A percentile compares a stretch with the other conserved stretches of the same genome.
phyloP scores from a whole-genome alignment of 2,113 vertebrate genomes.

The Psilopogon haemacephalus region DNA sequence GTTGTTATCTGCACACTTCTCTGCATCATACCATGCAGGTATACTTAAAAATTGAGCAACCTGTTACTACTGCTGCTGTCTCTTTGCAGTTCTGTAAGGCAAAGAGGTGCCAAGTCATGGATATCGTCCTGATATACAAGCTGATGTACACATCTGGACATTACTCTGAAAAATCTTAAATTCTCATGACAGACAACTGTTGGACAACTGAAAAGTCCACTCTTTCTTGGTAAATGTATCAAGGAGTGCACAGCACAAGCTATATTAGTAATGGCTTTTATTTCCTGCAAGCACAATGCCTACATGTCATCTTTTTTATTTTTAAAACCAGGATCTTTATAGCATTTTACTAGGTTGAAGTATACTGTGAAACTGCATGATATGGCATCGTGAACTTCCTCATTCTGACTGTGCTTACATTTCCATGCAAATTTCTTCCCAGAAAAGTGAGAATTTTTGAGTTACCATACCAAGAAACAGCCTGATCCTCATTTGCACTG shows the following conservation, averaged over 20 bases:
- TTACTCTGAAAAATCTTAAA: not conserved
- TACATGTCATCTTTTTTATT: not conserved
- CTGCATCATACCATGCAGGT: not conserved
- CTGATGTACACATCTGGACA: not conserved
- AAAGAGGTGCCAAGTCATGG: not conserved
- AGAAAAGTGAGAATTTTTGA: conserved; percentile 28
- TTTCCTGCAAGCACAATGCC: not conserved
- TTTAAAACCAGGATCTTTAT: not conserved
- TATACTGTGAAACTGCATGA: not conserved
- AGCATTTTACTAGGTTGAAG: not conserved
- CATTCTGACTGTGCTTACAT: conserved; percentile 37
- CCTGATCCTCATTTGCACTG: not conserved
- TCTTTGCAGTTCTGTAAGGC: not conserved
- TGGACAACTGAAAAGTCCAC: not conserved
- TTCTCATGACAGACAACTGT: not conserved
- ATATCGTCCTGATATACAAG: not conserved
- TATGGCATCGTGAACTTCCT: not conserved
- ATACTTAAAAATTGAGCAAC: not conserved
- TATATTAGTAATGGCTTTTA: not conserved
- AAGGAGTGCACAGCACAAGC: not conserved
- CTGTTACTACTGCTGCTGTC: not conserved
- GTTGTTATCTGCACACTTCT: not conserved
- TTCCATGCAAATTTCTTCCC: conserved; percentile 22
- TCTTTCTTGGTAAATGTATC: not conserved
- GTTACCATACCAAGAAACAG: not conserved